Base-by-base conservation (phyloP, 2,888 invertebrate genomes). In the Arrhopalites spinosus region DNA sequence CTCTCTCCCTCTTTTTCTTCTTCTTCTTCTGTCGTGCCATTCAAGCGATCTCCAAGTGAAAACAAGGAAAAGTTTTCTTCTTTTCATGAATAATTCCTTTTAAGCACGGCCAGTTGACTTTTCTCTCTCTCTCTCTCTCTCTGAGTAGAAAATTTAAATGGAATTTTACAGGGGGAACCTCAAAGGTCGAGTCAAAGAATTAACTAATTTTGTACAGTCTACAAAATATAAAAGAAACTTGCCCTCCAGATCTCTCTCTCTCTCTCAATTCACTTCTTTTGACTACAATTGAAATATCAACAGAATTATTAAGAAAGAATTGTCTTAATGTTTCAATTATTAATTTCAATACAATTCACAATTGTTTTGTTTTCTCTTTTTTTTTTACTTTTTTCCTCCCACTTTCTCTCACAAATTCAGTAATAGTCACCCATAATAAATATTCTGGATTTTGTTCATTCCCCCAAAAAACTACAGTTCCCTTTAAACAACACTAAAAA, bases 71-170 rank as follows among this genome's bases (percentile, higher is more conserved):
- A 27, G 47, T 36, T 11, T 36, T 36, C 36, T 36, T 36, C 72
- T 64, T 72, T 72, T 72, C 72, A 72, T 72, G 72, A 72, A 72
- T 72, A 72, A 72, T 72, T 72, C 72, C 72, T 72, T 72, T 72
- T 72, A 63, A 63, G 63, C 36, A 64, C 63, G 72, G 72, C 72
- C 72, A 72, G 45, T 72, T 63, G 63, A 45, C 47, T 72, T 72
- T 72, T 47, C 45, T 72, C 27, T 1, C 23, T 20, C n/a, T n/a
- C n/a, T n/a, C n/a, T n/a, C n/a, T n/a, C n/a, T 3, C 36, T 3
- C 36, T 36, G 36, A 36, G 36, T n/a, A 36, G 47, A 25, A 72
- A 45, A 63, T 72, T 72, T 63, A 72, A 43, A 72, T 72, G 72
- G 72, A 72, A 72, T 72, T 72, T 72, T 63, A 50, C 72, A 72